Conservation (phyloP, 2,113 vertebrate species). For the Strix aluco region DNA sequence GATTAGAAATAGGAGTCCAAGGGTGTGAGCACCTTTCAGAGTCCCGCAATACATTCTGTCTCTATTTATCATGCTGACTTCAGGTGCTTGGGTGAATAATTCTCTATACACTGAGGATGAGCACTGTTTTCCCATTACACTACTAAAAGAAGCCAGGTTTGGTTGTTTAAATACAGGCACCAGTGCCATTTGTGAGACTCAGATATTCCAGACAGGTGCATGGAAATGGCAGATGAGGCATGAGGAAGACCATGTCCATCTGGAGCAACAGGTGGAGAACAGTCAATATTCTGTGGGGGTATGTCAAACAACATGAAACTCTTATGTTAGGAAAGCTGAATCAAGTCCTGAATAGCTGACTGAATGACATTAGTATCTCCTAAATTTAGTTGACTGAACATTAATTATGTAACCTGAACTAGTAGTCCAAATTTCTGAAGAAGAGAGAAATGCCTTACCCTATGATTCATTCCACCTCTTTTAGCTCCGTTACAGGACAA, state of each 20-base stretch:
- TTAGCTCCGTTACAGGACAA: not conserved
- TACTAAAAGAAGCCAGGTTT: not conserved
- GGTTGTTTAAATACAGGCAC: not conserved
- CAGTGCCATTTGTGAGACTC: not conserved
- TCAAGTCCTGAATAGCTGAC: not conserved
- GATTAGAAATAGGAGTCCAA: not conserved
- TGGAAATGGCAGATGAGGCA: not conserved
- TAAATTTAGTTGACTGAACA: not conserved
- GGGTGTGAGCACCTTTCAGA: not conserved
- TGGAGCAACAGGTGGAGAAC: not conserved
- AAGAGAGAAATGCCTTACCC: not conserved
- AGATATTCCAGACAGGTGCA: not conserved
- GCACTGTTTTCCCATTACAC: not conserved
- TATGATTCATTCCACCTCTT: not conserved
- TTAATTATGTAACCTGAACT: not conserved
- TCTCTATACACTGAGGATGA: not conserved
- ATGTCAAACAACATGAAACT: not conserved
- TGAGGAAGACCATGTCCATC: not conserved
- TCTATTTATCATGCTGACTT: not conserved
- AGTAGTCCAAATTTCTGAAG: not conserved
- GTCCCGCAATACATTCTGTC: not conserved
- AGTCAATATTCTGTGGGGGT: not conserved
- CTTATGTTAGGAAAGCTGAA: not conserved
- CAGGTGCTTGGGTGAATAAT: not conserved
- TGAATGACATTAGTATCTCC: not conserved